Base-by-base conservation (phyloP, 1,140 invertebrate genomes). In the Cydia strobilella region DNA sequence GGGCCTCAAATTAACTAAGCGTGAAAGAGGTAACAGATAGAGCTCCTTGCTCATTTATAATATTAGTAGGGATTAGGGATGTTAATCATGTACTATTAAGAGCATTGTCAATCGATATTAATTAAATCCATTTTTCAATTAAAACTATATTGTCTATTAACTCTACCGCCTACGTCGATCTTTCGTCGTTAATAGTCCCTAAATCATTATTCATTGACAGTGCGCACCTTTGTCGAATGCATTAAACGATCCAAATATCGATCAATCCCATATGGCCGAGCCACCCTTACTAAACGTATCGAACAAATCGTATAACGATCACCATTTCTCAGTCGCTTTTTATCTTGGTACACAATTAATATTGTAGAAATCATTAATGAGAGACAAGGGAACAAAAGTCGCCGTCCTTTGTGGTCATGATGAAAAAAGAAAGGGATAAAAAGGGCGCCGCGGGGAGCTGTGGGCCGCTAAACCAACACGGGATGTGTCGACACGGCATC, bases 281-380 rank as follows among this genome's bases (percentile, higher is more conserved):
- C 65, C 65, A 65, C 74, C 69, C 6, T 59, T 23, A 75, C 73
- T 78, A 76, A 78, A 77, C 74, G 79, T 75, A 77, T 75, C 74
- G 72, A 81, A 85, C 86, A 86, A 88, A 89, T 84, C 81, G 80
- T 80, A 79, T 79, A 82, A 76, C 82, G 80, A 85, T 87, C 84
- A 84, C 84, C 84, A 91, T 90, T 87, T 89, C 85, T 91, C 88
- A 90, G 89, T 90, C 85, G 84, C 72, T 85, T 89, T 89, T 87
- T 85, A 88, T 85, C 82, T 77, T 39, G 35, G 75, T 63, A 77
- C 79, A 87, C 88, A 88, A 92, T 92, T 92, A 92, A 92, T 92
- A 92, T 81, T 87, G 89, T 90, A 89, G 88, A 90, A 89, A 90
- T 92, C 90, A 92, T 92, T 92, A 92, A 90, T 82, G 81, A 80